Evolutionary conservation across 2,888 invertebrate genomes (phyloP).

Genomic region (Iselma pallidipennis): DNA sequence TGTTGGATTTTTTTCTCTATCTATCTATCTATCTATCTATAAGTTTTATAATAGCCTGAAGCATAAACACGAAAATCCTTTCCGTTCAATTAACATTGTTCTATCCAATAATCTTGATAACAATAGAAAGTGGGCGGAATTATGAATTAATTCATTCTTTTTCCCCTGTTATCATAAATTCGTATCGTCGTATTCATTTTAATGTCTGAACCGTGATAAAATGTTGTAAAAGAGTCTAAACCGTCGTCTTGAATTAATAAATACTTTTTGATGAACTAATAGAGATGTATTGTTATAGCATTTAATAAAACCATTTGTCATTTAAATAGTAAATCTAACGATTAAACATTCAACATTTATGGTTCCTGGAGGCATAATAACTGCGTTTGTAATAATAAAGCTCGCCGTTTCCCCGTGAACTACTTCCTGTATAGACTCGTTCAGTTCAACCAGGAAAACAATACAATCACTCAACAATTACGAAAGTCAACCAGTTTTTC

Average conservation of each 20-base stretch:
- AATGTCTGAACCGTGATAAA: conserved; percentile 20
- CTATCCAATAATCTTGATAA: conserved; percentile 12
- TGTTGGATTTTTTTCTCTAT: neutral
- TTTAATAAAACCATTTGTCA: conserved; percentile 21
- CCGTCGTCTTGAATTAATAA: neutral
- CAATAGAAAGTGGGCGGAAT: conserved; percentile 16
- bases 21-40: conserved; percentile 18
- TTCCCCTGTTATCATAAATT: neutral
- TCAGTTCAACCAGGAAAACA: too few relatives aligned
- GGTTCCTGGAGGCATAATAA: neutral
- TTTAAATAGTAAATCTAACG: neutral
- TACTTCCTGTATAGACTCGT: too few relatives aligned
- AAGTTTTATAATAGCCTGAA: conserved; percentile 16
- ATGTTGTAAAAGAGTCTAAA: conserved; percentile 7
- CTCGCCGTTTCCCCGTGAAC: too few relatives aligned
- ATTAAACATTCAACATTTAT: neutral
- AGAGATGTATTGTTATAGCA: conserved; percentile 14
- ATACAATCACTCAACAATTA: too few relatives aligned
- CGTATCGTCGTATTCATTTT: conserved; percentile 5
- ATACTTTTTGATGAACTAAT: conserved; percentile 11
- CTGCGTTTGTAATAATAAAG: neutral
- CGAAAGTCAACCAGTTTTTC: too few relatives aligned
- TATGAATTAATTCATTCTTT: neutral
- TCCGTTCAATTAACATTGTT: conserved; percentile 14
- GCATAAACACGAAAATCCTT: conserved; percentile 12